phyloP scores from a whole-genome alignment of 2,888 invertebrate species.

The Rotaria sp. region DNA sequence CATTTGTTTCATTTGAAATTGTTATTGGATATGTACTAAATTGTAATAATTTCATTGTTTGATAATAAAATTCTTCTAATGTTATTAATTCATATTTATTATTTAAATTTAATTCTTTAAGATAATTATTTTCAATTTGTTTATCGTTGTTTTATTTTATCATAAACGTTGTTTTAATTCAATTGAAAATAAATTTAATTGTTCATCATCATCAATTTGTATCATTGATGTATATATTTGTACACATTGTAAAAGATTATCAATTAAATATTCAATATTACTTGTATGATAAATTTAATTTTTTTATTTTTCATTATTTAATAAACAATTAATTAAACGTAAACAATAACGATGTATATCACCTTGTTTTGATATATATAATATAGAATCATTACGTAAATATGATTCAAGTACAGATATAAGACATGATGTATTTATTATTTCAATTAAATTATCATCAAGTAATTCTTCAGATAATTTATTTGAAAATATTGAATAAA shows the following conservation, averaged over 20 bases:
- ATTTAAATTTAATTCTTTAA: not conserved
- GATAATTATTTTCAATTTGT: not conserved
- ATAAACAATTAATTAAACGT: not conserved
- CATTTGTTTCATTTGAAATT: constrained; percentile 64
- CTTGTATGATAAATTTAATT: not conserved
- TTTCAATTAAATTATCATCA: constrained; percentile 68
- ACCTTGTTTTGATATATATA: constrained; percentile 85
- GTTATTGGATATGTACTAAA: constrained; percentile 88
- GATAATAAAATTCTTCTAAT: constrained; percentile 35
- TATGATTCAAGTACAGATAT: constrained; percentile 81
- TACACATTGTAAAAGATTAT: not conserved
- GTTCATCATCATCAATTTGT: constrained; percentile 15
- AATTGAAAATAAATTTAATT: constrained; percentile 15
- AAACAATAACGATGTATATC: not conserved
- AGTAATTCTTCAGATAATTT: constrained; percentile 55
- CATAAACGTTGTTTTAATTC: constrained; percentile 29
- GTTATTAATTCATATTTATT: not conserved
- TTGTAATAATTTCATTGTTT: constrained; percentile 58
- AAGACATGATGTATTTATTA: constrained; percentile 73
- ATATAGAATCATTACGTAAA: constrained; percentile 83
- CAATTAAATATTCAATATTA: constrained; percentile 22
- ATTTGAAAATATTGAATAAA: constrained; percentile 53
- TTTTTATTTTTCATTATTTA: not conserved
- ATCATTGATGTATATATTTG: constrained; percentile 1
- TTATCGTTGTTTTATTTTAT: not conserved